Evolutionary conservation across 2,888 invertebrate genomes (phyloP).

Genomic region (Microctonus hyperodae): DNA sequence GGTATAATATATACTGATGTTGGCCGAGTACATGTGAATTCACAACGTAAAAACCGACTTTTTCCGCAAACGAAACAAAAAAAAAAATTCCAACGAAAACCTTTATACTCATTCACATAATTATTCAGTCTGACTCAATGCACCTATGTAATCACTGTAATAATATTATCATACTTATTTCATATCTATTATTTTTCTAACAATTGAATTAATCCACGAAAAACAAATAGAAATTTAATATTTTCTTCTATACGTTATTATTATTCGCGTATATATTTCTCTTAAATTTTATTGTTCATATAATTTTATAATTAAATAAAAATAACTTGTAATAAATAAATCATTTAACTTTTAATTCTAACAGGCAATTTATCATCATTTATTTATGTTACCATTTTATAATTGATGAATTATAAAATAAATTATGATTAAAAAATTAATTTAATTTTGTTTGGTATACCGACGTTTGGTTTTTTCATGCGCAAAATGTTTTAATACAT

Average conservation of each 20-base stretch:
- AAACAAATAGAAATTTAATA: too few species aligned
- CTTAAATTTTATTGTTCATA: too few species aligned
- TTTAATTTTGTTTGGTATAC: not conserved
- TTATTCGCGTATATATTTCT: too few species aligned
- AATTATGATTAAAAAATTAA: not conserved
- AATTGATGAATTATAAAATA: not conserved
- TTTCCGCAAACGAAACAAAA: not conserved
- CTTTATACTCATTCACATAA: not conserved
- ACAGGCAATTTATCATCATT: too few species aligned
- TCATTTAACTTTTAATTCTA: too few species aligned
- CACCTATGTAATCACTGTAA: not conserved
- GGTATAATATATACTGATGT: not conserved
- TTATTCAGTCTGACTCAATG: not conserved
- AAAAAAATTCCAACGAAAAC: too few species aligned
- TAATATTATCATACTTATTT: not conserved
- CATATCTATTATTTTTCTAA: not conserved
- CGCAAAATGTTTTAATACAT: not conserved
- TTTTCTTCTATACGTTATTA: too few species aligned
- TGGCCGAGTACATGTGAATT: conserved; percentile 20
- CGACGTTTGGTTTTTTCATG: not conserved
- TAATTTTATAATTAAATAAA: too few species aligned
- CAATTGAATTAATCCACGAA: not conserved
- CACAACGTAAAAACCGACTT: conserved; percentile 1
- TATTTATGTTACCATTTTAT: not conserved
- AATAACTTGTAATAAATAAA: too few species aligned